A percentile compares a stretch with the other conserved stretches of the same genome.
Evolutionary conservation across 2,797 vertebrate species (phyloP).

Genomic region (Loris lydekkerianus): DNA sequence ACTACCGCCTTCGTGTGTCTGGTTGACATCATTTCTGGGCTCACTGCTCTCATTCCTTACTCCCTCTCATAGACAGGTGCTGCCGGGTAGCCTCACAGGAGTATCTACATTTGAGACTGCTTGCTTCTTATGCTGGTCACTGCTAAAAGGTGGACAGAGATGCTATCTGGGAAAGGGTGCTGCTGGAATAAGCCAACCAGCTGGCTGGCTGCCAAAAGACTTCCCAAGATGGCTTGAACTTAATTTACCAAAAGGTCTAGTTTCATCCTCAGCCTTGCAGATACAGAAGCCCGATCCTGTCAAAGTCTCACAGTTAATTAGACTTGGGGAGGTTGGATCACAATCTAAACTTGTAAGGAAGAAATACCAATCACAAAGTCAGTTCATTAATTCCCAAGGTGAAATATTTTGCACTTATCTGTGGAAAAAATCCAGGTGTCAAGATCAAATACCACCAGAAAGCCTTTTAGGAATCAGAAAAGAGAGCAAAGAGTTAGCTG

Average conservation of each 20-base stretch:
- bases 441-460: slow-evolving; percentile 38
- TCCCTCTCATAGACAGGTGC: background rate
- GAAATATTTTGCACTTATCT: slow-evolving; percentile 46
- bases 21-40: background rate
- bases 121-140: background rate
- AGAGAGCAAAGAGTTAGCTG: background rate
- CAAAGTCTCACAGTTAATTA: slow-evolving; percentile 49
- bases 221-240: slow-evolving; percentile 40
- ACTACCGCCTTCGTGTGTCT: background rate
- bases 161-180: background rate
- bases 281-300: slow-evolving; percentile 16
- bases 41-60: background rate
- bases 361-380: slow-evolving; percentile 43
- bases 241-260: slow-evolving; percentile 59
- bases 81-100: background rate
- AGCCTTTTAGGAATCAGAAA: background rate
- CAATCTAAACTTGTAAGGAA: slow-evolving; percentile 7
- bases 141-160: background rate
- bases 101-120: background rate
- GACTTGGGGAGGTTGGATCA: background rate
- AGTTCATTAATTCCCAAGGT: slow-evolving; percentile 44
- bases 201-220: background rate
- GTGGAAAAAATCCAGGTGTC: background rate
- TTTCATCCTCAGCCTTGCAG: background rate
- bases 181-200: background rate